Evolutionary conservation across 2,888 invertebrate species (phyloP).

Genomic region (Drosophila algonquin): DNA sequence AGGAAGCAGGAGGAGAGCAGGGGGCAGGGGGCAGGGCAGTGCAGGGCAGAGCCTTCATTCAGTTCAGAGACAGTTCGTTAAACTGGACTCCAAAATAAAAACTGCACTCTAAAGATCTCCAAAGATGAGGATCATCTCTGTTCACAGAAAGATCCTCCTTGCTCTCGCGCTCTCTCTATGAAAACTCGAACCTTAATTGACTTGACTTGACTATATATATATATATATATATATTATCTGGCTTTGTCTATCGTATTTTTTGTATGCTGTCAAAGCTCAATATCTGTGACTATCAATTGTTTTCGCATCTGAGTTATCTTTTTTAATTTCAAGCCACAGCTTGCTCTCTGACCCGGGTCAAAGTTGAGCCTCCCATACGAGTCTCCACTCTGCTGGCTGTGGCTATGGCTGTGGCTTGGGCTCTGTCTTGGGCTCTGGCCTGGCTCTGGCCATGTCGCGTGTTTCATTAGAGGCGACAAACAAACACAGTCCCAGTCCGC

Average conservation of each 20-base stretch:
- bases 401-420: too few species aligned
- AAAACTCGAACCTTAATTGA: slow-evolving; percentile 67
- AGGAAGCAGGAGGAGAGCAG: neutral
- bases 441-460: slow-evolving; percentile 65
- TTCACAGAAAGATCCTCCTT: slow-evolving; percentile 20
- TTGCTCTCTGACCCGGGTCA: slow-evolving; percentile 75
- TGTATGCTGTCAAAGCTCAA: slow-evolving; percentile 75
- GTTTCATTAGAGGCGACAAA: slow-evolving; percentile 80
- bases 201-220: slow-evolving; percentile 56
- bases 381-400: slow-evolving; percentile 25
- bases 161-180: neutral
- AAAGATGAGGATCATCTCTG: slow-evolving; percentile 7
- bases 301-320: slow-evolving; percentile 81
- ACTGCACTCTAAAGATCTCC: slow-evolving; percentile 4
- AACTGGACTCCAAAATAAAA: slow-evolving; percentile 33
- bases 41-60: slow-evolving; percentile 25
- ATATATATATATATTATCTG: slow-evolving; percentile 51
- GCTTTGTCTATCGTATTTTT: slow-evolving; percentile 68
- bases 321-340: slow-evolving; percentile 73
- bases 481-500: slow-evolving; percentile 53
- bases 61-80: slow-evolving; percentile 71
- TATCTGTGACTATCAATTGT: slow-evolving; percentile 79
- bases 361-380: slow-evolving; percentile 70
- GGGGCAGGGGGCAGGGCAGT: slow-evolving; percentile 6
- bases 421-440: slow-evolving; percentile 21